Evolutionary conservation across 2,888 invertebrate species (phyloP).

Genomic region (Pseudococcus longispinus): DNA sequence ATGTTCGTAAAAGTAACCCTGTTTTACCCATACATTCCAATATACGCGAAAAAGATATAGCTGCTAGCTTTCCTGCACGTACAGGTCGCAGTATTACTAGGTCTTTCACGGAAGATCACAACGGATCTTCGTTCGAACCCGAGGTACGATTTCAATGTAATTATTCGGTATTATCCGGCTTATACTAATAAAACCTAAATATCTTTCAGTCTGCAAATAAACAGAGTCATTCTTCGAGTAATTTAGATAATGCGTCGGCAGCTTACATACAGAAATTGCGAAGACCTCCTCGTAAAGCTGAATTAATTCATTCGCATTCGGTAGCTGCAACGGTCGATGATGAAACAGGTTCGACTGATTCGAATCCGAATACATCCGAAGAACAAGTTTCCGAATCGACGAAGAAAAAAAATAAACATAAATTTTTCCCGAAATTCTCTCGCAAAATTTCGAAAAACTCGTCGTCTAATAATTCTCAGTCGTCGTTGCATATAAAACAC

Average conservation of each 20-base stretch:
- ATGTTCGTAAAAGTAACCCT: background rate
- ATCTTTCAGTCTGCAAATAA: constrained; percentile 28
- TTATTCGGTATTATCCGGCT: background rate
- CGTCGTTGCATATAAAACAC: background rate
- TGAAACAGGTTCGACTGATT: constrained; percentile 74
- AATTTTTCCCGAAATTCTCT: constrained; percentile 33
- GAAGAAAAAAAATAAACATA: constrained; percentile 41
- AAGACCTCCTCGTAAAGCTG: constrained; percentile 60
- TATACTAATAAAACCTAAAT: background rate
- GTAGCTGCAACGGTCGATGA: constrained; percentile 65
- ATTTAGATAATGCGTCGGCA: constrained; percentile 60
- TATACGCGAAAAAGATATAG: constrained; percentile 36
- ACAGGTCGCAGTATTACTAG: constrained; percentile 2
- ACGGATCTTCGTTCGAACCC: constrained; percentile 35
- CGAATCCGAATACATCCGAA: constrained; percentile 64
- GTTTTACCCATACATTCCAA: constrained; percentile 22
- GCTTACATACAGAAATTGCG: constrained; percentile 56
- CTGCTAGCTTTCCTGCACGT: background rate
- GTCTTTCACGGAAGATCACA: constrained; percentile 45
- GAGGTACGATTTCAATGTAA: background rate
- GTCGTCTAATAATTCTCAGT: background rate
- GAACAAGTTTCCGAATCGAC: background rate
- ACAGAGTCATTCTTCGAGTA: constrained; percentile 58
- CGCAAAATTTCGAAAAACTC: constrained; percentile 45
- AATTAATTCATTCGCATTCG: constrained; percentile 60